Percentiles rank a stretch among this genome's conserved stretches.
phyloP scores from a whole-genome alignment of 1,140 invertebrate species.

The Platyscapa corneri region DNA sequence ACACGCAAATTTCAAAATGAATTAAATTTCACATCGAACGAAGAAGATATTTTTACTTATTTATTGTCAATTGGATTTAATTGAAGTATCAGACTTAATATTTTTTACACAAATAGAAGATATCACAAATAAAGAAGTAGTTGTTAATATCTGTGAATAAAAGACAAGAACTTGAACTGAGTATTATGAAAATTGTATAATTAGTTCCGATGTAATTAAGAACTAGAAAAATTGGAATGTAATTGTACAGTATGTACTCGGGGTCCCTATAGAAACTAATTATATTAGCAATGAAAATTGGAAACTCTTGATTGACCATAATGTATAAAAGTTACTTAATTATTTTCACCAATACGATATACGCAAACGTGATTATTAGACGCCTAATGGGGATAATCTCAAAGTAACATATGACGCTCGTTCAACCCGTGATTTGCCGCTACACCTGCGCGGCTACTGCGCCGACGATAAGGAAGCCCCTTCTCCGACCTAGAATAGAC shows the following conservation, averaged over 20 bases:
- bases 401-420: neutral
- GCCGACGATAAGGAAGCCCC: neutral
- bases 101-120: too few species aligned
- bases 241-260: neutral
- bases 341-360: neutral
- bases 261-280: neutral
- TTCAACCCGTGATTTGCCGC: neutral
- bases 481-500: neutral
- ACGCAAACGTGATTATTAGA: conserved; percentile 1
- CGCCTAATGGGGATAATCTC: neutral
- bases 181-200: too few species aligned
- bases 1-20: too few species aligned
- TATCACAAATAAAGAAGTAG: too few species aligned
- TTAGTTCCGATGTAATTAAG: too few species aligned
- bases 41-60: too few species aligned
- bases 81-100: too few species aligned
- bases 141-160: too few species aligned
- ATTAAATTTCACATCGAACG: too few species aligned
- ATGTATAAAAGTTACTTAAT: neutral
- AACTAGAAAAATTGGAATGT: neutral
- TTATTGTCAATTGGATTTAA: too few species aligned
- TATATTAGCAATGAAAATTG: neutral
- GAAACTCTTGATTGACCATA: neutral
- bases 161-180: too few species aligned
- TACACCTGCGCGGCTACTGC: neutral